Evolutionary conservation across 2,797 vertebrate genomes (phyloP), one percentile per base, ranked within the genome.

Genomic region (Glossophaga mutica): DNA sequence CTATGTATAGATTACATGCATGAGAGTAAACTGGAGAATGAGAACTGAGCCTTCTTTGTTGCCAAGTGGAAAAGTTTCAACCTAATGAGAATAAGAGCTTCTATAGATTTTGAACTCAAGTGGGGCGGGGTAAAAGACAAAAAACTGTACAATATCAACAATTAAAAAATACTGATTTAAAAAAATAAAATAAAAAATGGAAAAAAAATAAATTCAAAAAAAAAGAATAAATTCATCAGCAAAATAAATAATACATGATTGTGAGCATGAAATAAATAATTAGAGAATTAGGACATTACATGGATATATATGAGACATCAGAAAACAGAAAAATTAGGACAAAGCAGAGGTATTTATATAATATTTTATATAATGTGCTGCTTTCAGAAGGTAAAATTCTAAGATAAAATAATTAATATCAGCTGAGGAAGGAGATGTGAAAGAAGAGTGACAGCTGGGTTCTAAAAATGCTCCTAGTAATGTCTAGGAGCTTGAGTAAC

Each of bases 341-440:
- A 91, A 82, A 83, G 46, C 59, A 95, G 76, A 81, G 15, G 74
- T 85, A 11, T 26, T 62, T 76, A 44, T 3, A 92, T 65, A 90
- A 55, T 48, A 83, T 65, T 94, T 84, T 82, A 48, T 39, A 71
- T 39, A 44, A 37, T 10, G n/a, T 32, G 12, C 11, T 87, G 22
- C 29, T 89, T 95, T 94, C 67, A 62, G 93, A 93, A 79, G 37
- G 42, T 78, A 92, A 91, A 62, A 65, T 78, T 92, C 15, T 82
- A 76, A 78, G 12, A 24, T 70, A 87, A 18, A 82, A 68, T 65
- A 87, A 94, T 86, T 0, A 71, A 3, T 50, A 83, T 57, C 24
- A 95, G 14, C 26, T 44, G n/a, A 65, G 71, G 50, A 74, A 91
- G n/a, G 9, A 93, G 5, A 73, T 44, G 3, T 24, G 18, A 94